These are phyloP conservation scores for Microctonus hyperodae DNA, from an alignment of 2,888 invertebrate species.

Conservation along the genomic window DNA sequence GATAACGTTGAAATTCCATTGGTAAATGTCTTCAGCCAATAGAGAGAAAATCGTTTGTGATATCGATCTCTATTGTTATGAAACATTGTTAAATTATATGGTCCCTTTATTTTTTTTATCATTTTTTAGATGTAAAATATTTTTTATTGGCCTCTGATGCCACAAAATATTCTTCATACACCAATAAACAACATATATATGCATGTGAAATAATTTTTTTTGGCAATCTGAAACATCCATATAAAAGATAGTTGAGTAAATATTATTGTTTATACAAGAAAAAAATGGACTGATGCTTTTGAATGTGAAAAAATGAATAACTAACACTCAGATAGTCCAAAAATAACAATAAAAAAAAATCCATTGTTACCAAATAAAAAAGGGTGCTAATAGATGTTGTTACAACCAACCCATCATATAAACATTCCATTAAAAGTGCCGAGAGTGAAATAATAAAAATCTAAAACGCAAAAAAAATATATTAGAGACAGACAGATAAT, in stretches of 20 bases:
- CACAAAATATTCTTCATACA: not conserved
- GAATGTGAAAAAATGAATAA: too few relatives aligned
- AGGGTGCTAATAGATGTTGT: not conserved
- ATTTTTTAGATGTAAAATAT: not conserved
- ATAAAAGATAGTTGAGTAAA: slow-evolving; percentile 1
- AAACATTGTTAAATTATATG: slow-evolving; percentile 17
- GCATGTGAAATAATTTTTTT: too few relatives aligned
- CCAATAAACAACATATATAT: too few relatives aligned
- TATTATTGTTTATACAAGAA: slow-evolving; percentile 23
- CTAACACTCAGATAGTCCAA: too few relatives aligned
- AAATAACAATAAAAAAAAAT: too few relatives aligned
- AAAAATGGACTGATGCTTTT: not conserved
- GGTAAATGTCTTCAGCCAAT: slow-evolving; percentile 25
- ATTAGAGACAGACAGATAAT: too few relatives aligned
- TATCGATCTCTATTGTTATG: slow-evolving; percentile 25
- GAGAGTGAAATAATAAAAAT: not conserved
- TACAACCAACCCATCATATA: too few relatives aligned
- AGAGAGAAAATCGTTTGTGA: not conserved
- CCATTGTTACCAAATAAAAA: not conserved
- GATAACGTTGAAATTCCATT: slow-evolving; percentile 6
- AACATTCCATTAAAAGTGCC: not conserved
- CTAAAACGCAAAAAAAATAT: not conserved
- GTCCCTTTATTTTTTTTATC: not conserved
- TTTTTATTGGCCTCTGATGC: slow-evolving; percentile 15
- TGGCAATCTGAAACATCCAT: too few relatives aligned